These are phyloP conservation scores for Polyergus mexicanus DNA, from an alignment of 1,140 invertebrate genomes.

Conservation along the genomic window DNA sequence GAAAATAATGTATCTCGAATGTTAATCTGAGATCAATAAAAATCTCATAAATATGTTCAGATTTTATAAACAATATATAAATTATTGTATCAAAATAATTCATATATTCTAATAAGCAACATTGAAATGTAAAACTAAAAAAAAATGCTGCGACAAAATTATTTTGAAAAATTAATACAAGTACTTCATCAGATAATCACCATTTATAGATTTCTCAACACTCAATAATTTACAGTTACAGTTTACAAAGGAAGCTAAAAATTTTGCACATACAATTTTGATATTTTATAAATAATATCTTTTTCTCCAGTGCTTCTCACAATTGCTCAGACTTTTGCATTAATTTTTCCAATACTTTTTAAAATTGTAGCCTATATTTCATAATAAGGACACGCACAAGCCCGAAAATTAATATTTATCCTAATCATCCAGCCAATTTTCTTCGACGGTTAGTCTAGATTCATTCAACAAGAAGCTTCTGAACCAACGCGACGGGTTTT, in stretches of 20 bases:
- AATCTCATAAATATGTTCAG: not conserved
- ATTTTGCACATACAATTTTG: not conserved
- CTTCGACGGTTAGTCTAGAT: not conserved
- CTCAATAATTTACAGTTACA: not conserved
- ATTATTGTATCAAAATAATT: constrained; percentile 4
- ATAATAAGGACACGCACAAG: not conserved
- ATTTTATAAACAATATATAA: constrained; percentile 8
- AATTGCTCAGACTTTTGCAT: not conserved
- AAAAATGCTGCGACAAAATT: not conserved
- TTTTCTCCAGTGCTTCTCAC: not conserved
- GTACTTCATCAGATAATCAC: not conserved
- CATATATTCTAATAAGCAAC: not conserved
- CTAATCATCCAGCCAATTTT: constrained; percentile 2
- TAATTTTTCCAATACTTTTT: not conserved
- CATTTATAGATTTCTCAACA: not conserved
- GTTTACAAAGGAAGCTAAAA: not conserved
- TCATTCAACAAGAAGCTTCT: not conserved
- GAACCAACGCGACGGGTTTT: not conserved
- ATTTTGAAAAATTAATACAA: not conserved
- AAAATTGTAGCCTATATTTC: not conserved
- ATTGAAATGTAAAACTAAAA: not conserved
- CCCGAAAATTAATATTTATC: not conserved
- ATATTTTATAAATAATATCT: not conserved
- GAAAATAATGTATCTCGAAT: not conserved
- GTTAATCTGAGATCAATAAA: constrained; percentile 9